Evolutionary conservation across 2,888 invertebrate genomes (phyloP), one percentile per base, ranked within the genome.

Genomic region (Phalangium opilio): DNA sequence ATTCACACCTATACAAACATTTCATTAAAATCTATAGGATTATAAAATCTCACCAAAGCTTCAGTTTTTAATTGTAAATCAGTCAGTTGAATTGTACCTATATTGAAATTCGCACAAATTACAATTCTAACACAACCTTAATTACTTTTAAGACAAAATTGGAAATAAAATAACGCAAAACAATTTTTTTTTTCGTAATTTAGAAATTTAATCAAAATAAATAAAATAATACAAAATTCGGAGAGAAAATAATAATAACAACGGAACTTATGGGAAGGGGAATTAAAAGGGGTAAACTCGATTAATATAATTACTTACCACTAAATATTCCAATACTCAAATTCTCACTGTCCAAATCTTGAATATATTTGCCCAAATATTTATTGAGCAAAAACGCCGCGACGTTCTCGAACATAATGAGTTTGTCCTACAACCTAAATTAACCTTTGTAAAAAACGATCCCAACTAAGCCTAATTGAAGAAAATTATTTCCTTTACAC

Each of bases 291-390:
- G 27, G 4, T 27, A 27, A 38, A 38, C 10, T 10, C 2, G 2
- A 17, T 2, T 36, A 15, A 17, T 36, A 2, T 38, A 12, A 3
- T 5, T 8, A 57, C 59, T 78, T 76, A 52, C 84, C 84, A 54
- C 81, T 80, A 66, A 83, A 82, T 56, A 85, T 82, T 58, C 84
- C 83, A 50, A 84, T 78, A 61, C 82, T 83, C 43, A 85, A 74
- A 63, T 83, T 81, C 69, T 83, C 83, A 1, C 81, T 79, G 64
- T 85, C 83, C 58, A 85, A 68, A 36, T 84, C 82, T 63, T 81
- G 78, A 27, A 84, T 78, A 62, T 83, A 85, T 65, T 81, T 81
- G 52, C 83, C 83, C 57, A 84, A 71, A 55, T 82, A 75, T 61
- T 79, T 78, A 72, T 84, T 83, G 39, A 85, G 71, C 59, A 83